phyloP scores from a whole-genome alignment of 1,140 invertebrate genomes.

The Eufriesea mexicana region DNA sequence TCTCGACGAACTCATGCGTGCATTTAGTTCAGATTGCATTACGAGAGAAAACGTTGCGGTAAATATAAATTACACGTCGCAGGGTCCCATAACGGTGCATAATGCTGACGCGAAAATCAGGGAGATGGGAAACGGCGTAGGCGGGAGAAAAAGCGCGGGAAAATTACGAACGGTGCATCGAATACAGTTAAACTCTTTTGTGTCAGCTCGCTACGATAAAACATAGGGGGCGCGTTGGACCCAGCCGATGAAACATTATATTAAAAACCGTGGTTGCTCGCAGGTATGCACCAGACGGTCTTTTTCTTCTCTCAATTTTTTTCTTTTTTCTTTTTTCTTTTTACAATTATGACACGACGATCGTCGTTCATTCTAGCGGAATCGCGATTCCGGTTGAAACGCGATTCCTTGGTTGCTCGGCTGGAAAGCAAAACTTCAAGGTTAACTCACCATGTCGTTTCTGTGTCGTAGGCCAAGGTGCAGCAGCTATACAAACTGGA shows the following conservation, averaged over 20 bases:
- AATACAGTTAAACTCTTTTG: conserved; percentile 10
- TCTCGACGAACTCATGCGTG: not conserved
- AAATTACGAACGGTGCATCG: not conserved
- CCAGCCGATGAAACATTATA: not conserved
- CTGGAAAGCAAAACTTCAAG: conserved; percentile 50
- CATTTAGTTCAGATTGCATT: not conserved
- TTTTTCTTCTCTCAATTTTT: not conserved
- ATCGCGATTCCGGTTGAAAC: conserved; percentile 61
- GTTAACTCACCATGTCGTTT: conserved; percentile 41
- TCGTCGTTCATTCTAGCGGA: conserved; percentile 40
- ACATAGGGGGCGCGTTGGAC: not conserved
- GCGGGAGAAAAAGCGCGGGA: not conserved
- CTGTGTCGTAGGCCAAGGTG: conserved; percentile 86
- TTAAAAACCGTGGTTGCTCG: not conserved
- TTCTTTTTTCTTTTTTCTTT: not conserved
- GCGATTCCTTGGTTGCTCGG: conserved; percentile 36
- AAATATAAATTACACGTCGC: conserved; percentile 7
- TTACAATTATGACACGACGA: conserved; percentile 8
- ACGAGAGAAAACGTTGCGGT: not conserved
- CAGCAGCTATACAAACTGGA: conserved; percentile 92
- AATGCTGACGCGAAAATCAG: conserved; percentile 4
- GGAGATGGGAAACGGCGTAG: not conserved
- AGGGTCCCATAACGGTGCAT: conserved; percentile 23
- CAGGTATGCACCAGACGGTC: not conserved
- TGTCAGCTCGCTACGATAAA: not conserved